These are phyloP conservation scores for Acrobasis consociella DNA, from an alignment of 2,888 invertebrate species.

Conservation along the genomic window DNA sequence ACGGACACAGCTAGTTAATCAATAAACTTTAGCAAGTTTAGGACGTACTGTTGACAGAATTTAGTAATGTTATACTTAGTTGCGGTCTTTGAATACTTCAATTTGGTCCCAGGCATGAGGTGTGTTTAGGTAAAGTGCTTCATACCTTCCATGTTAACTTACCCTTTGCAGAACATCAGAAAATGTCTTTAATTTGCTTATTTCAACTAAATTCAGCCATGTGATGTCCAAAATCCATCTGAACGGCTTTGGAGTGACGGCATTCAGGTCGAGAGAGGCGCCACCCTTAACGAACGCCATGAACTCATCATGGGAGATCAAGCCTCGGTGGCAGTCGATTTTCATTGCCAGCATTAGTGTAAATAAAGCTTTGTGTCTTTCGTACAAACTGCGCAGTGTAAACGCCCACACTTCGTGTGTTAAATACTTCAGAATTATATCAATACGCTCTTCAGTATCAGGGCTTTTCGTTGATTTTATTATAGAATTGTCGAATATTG, in stretches of 20 bases:
- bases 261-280: slow-evolving; percentile 95
- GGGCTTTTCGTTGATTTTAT: slow-evolving; percentile 94
- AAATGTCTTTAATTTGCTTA: slow-evolving; percentile 92
- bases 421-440: slow-evolving; percentile 93
- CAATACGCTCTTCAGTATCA: slow-evolving; percentile 92
- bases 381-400: slow-evolving; percentile 95
- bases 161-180: slow-evolving; percentile 90
- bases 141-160: slow-evolving; percentile 34
- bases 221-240: slow-evolving; percentile 97
- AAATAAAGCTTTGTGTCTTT: slow-evolving; percentile 95
- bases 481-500: slow-evolving; percentile 96
- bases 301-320: slow-evolving; percentile 95
- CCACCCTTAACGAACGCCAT: slow-evolving; percentile 98
- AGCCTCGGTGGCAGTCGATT: slow-evolving; percentile 92
- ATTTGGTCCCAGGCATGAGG: too few species aligned
- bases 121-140: too few species aligned
- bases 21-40: too few species aligned
- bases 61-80: too few species aligned
- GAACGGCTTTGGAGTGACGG: slow-evolving; percentile 95
- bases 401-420: slow-evolving; percentile 97
- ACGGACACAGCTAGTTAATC: too few species aligned
- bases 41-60: too few species aligned
- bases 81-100: too few species aligned
- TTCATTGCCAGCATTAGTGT: slow-evolving; percentile 97
- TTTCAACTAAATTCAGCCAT: slow-evolving; percentile 97